These are phyloP conservation scores for Euproctis similis DNA, from an alignment of 2,888 invertebrate species.

Conservation along the genomic window DNA sequence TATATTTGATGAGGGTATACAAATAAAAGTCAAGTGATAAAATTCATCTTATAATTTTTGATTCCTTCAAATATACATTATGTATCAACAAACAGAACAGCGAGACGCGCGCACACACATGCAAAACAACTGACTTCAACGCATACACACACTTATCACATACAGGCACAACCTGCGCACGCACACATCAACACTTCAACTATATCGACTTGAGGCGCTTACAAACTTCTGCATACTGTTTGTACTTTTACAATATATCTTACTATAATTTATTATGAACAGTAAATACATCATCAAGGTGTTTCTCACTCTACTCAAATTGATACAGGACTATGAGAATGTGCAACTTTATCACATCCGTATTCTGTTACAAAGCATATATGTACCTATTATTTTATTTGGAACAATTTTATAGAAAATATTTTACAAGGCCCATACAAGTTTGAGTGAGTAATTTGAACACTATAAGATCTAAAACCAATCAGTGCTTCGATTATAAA, in stretches of 20 bases:
- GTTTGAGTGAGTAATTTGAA: too few species aligned
- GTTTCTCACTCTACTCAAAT: too few species aligned
- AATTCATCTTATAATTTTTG: conserved; percentile 76
- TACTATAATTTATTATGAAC: too few species aligned
- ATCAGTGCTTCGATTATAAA: conserved; percentile 34
- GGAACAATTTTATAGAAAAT: too few species aligned
- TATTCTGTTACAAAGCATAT: too few species aligned
- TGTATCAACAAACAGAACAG: conserved; percentile 75
- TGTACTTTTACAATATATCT: conserved; percentile 54
- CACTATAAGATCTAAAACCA: too few species aligned
- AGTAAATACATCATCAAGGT: too few species aligned
- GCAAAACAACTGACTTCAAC: conserved; percentile 4
- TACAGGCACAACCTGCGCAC: conserved; percentile 21
- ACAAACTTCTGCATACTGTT: conserved; percentile 70
- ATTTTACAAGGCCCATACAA: too few species aligned
- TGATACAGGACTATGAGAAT: too few species aligned
- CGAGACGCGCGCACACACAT: conserved; percentile 55
- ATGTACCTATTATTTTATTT: too few species aligned
- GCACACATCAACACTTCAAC: conserved; percentile 34
- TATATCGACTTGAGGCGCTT: conserved; percentile 47
- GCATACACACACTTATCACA: conserved; percentile 24
- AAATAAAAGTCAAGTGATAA: conserved; percentile 32
- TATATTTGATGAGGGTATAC: too few species aligned
- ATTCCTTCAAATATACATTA: conserved; percentile 75
- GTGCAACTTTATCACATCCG: too few species aligned